These are phyloP conservation scores for Unio pictorum DNA, from an alignment of 2,888 invertebrate species.

Conservation along the genomic window DNA sequence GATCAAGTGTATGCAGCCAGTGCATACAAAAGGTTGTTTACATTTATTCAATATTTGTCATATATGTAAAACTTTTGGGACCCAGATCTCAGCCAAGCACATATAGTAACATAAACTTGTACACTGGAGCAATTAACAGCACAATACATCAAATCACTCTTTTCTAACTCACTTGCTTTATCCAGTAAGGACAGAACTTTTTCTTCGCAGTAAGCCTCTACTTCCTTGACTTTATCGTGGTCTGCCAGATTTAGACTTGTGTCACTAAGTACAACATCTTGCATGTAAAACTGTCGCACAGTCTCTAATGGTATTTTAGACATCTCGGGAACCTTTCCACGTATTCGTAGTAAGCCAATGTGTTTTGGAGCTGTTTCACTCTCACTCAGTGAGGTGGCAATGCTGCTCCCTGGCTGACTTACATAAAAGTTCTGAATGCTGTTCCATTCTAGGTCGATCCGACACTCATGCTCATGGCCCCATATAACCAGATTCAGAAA, in stretches of 20 bases:
- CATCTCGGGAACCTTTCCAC: constrained; percentile 78
- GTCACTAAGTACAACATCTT: constrained; percentile 78
- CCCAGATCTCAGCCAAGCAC: too few relatives aligned
- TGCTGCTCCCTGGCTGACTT: constrained; percentile 81
- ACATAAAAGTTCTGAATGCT: constrained; percentile 72
- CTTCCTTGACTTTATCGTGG: constrained; percentile 51
- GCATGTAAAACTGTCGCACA: constrained; percentile 91
- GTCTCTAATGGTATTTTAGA: constrained; percentile 82
- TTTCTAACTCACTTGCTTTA: constrained; percentile 55
- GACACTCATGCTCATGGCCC: constrained; percentile 95
- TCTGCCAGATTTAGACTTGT: constrained; percentile 71
- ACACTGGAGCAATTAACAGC: too few relatives aligned
- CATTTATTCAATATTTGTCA: too few relatives aligned
- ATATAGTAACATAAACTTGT: too few relatives aligned
- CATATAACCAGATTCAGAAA: constrained; percentile 94
- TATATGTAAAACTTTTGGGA: too few relatives aligned
- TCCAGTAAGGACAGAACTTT: constrained; percentile 76
- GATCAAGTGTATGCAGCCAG: too few relatives aligned
- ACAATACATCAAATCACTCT: too few relatives aligned
- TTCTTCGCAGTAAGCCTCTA: constrained; percentile 64
- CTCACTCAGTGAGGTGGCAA: constrained; percentile 92
- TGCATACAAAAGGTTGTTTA: too few relatives aligned
- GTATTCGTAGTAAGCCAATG: constrained; percentile 84
- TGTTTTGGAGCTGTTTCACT: constrained; percentile 82
- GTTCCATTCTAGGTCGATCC: constrained; percentile 79